Base-by-base conservation (phyloP, 2,888 invertebrate genomes). In the Augiades crinisus region DNA sequence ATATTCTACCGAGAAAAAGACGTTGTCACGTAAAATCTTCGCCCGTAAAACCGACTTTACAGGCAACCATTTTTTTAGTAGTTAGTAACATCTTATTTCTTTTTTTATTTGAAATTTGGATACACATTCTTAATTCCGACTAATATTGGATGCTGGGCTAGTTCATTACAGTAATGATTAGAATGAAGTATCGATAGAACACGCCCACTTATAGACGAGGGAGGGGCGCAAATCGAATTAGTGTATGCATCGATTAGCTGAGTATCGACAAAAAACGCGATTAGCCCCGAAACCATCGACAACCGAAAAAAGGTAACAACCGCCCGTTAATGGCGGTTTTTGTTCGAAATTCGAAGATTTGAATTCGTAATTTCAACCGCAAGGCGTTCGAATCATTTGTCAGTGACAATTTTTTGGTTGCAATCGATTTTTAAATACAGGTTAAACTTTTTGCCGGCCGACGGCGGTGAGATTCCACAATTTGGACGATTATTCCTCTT, bases 381-480 rank as follows among this genome's bases (percentile, higher is more conserved):
- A 85, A 87, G 84, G 78, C 86, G 81, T 86, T 84, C 81, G 84
- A 84, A 87, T 87, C 89, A 89, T 89, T 89, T 87, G 89, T 89
- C 88, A 88, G 86, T 89, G 89, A 89, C 89, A 88, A 86, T 88
- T 87, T 86, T 86, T 89, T 86, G 79, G 83, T 75, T 81, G 79
- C 87, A 85, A 89, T 89, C 89, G 89, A 88, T 88, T 89, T 89
- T 89, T 88, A 89, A 88, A 88, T 86, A 86, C 86, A 79, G 85
- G 84, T 82, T 84, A 76, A 70, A 65, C 77, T 78, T 79, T 80
- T 79, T 76, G 59, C 54, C 57, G 30, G 24, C 47, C 53, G 47
- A 47, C 63, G 64, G 61, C 58, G 56, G 57, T 55, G 51, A 53
- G 65, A 72, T 71, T 72, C 73, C 67, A 57, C 57, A 62, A 67